phyloP scores from a whole-genome alignment of 2,888 invertebrate genomes.

The Bhutanitis thaidina region DNA sequence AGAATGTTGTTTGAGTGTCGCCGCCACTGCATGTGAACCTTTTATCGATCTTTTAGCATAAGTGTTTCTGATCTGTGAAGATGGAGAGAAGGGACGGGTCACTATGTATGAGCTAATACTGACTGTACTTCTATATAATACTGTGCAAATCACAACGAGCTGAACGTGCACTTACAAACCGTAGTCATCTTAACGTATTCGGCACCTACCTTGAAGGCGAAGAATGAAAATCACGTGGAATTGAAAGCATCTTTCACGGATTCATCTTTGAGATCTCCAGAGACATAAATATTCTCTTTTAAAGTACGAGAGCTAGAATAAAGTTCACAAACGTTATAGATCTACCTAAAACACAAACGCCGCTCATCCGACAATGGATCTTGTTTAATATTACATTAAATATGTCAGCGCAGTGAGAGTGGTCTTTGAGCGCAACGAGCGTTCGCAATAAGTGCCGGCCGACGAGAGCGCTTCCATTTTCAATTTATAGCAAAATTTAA shows the following conservation, averaged over 20 bases:
- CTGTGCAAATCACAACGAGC: no score
- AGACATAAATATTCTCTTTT: constrained; percentile 11
- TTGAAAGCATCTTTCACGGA: neutral
- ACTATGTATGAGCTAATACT: no score
- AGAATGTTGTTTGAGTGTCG: no score
- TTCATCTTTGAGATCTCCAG: neutral
- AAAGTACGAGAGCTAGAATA: neutral
- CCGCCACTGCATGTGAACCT: no score
- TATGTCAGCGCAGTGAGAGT: neutral
- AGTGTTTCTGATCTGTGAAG: no score
- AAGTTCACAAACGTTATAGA: constrained; percentile 2
- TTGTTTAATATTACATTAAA: neutral
- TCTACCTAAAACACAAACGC: neutral
- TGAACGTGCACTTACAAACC: no score
- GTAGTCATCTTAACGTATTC: no score
- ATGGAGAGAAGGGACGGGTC: no score
- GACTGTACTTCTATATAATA: no score
- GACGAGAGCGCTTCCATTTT: neutral
- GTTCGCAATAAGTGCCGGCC: neutral
- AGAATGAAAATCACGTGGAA: no score
- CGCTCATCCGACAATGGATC: neutral
- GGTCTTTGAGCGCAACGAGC: neutral
- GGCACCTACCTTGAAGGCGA: no score
- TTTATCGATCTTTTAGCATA: no score
- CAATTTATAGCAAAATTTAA: neutral